A percentile compares a stretch with the other conserved stretches of the same genome.
These are phyloP conservation scores for Ceraclea dissimilis DNA, from an alignment of 2,888 invertebrate species.

Conservation along the genomic window DNA sequence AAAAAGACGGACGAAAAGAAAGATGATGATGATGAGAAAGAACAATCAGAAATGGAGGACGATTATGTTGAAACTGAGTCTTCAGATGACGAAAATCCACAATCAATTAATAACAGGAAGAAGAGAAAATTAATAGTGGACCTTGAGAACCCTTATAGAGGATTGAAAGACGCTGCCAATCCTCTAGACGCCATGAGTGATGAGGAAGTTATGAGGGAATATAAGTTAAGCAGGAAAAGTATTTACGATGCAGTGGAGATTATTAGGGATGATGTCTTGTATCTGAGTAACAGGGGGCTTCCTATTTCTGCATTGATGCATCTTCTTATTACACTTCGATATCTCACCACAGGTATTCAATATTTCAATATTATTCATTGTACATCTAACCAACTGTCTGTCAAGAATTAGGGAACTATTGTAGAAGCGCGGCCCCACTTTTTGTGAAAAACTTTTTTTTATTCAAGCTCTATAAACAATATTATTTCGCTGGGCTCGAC, in stretches of 20 bases:
- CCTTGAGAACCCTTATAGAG: constrained; percentile 24
- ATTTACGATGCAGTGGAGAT: constrained; percentile 26
- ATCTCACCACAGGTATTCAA: constrained; percentile 26
- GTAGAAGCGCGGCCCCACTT: too few species aligned
- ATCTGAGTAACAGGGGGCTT: constrained; percentile 24
- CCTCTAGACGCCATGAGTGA: constrained; percentile 26
- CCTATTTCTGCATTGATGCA: constrained; percentile 27
- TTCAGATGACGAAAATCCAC: background rate
- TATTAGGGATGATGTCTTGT: constrained; percentile 26
- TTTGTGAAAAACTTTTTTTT: too few species aligned
- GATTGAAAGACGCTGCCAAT: constrained; percentile 25
- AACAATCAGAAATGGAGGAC: background rate
- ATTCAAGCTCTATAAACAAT: too few species aligned
- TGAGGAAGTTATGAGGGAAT: constrained; percentile 24
- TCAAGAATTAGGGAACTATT: too few species aligned
- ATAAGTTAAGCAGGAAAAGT: constrained; percentile 26
- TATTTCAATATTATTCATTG: too few species aligned
- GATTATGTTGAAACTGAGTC: background rate
- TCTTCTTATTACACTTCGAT: constrained; percentile 26
- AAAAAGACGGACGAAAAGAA: background rate
- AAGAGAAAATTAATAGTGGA: constrained; percentile 18
- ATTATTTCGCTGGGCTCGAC: too few species aligned
- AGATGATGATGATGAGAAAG: background rate
- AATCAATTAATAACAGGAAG: background rate
- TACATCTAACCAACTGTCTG: too few species aligned